Evolutionary conservation across 2,113 vertebrate genomes (phyloP).

Genomic region (Ahaetulla prasina): DNA sequence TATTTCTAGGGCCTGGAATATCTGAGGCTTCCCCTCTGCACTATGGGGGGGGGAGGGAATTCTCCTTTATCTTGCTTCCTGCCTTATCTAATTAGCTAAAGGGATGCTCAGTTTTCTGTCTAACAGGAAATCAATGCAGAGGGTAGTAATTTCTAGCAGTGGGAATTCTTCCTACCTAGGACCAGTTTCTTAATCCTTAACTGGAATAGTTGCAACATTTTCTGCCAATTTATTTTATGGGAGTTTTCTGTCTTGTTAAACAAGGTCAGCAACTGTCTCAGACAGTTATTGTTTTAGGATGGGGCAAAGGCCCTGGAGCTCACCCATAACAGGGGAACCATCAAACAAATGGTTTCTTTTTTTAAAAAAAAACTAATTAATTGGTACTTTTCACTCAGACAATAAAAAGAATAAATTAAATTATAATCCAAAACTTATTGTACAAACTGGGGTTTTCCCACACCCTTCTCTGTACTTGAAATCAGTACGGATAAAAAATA

Average conservation of each 20-base stretch:
- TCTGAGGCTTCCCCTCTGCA: background rate
- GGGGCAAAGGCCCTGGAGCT: background rate
- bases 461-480: background rate
- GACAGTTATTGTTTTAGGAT: background rate
- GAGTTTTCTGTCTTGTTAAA: background rate
- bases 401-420: background rate
- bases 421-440: background rate
- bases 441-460: background rate
- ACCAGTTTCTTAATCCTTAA: background rate
- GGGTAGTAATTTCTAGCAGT: background rate
- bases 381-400: background rate
- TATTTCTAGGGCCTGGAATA: background rate
- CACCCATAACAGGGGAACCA: background rate
- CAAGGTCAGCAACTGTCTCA: background rate
- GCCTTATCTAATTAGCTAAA: background rate
- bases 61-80: background rate
- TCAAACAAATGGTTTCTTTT: background rate
- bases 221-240: background rate
- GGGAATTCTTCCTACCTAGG: background rate
- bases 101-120: background rate
- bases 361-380: background rate
- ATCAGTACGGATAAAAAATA: background rate
- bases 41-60: background rate
- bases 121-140: background rate
- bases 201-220: background rate